phyloP scores from a whole-genome alignment of 1,140 invertebrate genomes.

The Tribolium castaneum region DNA sequence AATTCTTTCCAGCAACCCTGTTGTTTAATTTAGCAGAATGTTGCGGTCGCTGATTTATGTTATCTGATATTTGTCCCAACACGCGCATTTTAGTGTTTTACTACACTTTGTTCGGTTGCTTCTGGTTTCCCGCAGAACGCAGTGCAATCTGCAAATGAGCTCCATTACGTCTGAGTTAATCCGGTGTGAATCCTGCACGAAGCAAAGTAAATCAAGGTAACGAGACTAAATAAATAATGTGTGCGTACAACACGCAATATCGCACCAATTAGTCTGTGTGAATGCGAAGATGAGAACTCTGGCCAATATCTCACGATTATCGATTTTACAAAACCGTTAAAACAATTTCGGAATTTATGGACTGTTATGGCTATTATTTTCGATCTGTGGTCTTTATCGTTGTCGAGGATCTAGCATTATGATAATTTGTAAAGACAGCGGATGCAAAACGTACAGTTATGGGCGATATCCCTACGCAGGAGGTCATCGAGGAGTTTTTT shows the following conservation, averaged over 20 bases:
- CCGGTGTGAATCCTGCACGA: not conserved
- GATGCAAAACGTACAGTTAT: constrained; percentile 25
- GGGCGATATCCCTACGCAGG: not conserved
- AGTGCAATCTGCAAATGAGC: not conserved
- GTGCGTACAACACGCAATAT: not conserved
- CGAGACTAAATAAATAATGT: not conserved
- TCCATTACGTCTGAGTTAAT: not conserved
- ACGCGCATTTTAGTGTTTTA: not conserved
- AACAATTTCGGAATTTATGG: constrained; percentile 22
- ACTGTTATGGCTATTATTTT: constrained; percentile 29
- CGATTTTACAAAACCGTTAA: constrained; percentile 16
- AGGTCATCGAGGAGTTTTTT: constrained; percentile 10
- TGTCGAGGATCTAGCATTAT: constrained; percentile 16
- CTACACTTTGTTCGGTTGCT: not conserved
- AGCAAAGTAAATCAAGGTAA: not conserved
- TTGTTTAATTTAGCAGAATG: not conserved
- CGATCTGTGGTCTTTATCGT: constrained; percentile 14
- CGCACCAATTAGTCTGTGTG: not conserved
- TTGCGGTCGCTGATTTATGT: not conserved
- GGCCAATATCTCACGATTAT: constrained; percentile 26
- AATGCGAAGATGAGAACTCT: not conserved
- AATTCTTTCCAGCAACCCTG: not conserved
- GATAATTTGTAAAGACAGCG: constrained; percentile 19
- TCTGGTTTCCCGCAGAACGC: not conserved
- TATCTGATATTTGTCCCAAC: not conserved